A percentile compares a stretch with the other conserved stretches of the same genome.
Conservation (phyloP, 1,140 invertebrate genomes). For the Dolichoris vasculosae region DNA sequence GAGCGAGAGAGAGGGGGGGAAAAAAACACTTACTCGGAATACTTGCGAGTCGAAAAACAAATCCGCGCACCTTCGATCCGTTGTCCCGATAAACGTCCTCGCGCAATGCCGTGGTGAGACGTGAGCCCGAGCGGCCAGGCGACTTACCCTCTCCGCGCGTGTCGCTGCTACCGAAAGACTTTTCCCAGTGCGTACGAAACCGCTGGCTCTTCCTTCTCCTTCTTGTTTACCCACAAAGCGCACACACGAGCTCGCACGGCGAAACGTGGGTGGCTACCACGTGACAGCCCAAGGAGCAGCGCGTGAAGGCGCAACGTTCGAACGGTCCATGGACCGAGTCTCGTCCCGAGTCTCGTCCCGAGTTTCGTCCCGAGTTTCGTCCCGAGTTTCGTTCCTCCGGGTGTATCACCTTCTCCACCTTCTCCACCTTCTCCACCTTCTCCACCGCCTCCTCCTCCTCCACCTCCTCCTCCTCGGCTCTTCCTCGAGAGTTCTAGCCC, state of each 20-base stretch:
- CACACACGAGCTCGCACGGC: slow-evolving; percentile 29
- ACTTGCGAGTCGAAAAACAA: slow-evolving; percentile 13
- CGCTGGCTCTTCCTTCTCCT: slow-evolving; percentile 20
- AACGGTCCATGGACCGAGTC: slow-evolving; percentile 41
- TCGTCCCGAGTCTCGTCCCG: too few species aligned
- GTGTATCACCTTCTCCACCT: too few species aligned
- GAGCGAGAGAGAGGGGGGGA: not conserved
- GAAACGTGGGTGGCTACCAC: slow-evolving; percentile 54
- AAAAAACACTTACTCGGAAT: slow-evolving; percentile 20
- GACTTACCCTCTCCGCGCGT: not conserved
- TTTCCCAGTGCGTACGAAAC: slow-evolving; percentile 3
- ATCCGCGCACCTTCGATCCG: slow-evolving; percentile 26
- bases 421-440: too few species aligned
- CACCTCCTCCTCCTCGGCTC: not conserved
- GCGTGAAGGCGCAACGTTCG: slow-evolving; percentile 41
- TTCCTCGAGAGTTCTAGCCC: not conserved
- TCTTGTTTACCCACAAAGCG: slow-evolving; percentile 50
- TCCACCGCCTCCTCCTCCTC: not conserved
- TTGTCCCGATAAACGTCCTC: not conserved
- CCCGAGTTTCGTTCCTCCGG: too few species aligned
- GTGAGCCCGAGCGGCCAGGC: not conserved
- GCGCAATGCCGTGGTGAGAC: not conserved
- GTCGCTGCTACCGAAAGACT: not conserved
- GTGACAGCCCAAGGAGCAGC: slow-evolving; percentile 39
- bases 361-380: too few species aligned